Conservation (phyloP, 2,797 vertebrate species). For the Lithobates pipiens region DNA sequence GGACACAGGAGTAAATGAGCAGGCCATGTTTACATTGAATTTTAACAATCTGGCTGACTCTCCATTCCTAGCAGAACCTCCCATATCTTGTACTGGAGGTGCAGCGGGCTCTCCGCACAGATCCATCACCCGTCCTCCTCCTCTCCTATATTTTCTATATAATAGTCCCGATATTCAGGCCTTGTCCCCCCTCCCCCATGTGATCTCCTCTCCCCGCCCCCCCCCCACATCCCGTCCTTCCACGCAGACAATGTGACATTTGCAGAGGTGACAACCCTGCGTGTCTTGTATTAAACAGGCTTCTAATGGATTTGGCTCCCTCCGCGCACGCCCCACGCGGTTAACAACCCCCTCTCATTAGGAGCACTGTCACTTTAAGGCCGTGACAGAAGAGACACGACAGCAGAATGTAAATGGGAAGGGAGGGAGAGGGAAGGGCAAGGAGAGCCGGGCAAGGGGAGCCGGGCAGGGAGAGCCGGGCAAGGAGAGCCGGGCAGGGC, state of each 20-base stretch:
- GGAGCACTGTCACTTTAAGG: slow-evolving; percentile 51
- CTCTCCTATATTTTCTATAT: slow-evolving; percentile 9
- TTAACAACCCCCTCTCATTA: background rate
- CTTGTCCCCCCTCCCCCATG: background rate
- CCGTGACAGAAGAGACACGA: slow-evolving; percentile 56
- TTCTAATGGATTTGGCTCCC: background rate
- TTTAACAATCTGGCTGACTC: too few species aligned
- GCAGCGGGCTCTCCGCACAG: slow-evolving; percentile 1
- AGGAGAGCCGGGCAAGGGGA: slow-evolving; percentile 37
- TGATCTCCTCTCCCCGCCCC: background rate
- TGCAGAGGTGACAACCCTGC: slow-evolving; percentile 15
- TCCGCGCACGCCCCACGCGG: background rate
- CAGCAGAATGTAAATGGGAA: slow-evolving; percentile 58
- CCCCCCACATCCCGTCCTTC: background rate
- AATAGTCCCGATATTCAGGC: slow-evolving; percentile 12
- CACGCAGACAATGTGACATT: background rate
- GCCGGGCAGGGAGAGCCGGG: background rate
- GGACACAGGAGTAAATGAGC: too few species aligned
- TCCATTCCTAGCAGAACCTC: too few species aligned
- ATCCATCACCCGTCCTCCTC: slow-evolving; percentile 8
- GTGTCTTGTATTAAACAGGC: background rate
- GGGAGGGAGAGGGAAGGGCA: slow-evolving; percentile 12
- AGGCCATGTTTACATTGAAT: too few species aligned
- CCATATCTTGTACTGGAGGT: too few species aligned
- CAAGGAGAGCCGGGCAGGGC: slow-evolving; percentile 14